Conservation (phyloP, 2,113 vertebrate genomes). For the Heterotilapia buettikoferi region DNA sequence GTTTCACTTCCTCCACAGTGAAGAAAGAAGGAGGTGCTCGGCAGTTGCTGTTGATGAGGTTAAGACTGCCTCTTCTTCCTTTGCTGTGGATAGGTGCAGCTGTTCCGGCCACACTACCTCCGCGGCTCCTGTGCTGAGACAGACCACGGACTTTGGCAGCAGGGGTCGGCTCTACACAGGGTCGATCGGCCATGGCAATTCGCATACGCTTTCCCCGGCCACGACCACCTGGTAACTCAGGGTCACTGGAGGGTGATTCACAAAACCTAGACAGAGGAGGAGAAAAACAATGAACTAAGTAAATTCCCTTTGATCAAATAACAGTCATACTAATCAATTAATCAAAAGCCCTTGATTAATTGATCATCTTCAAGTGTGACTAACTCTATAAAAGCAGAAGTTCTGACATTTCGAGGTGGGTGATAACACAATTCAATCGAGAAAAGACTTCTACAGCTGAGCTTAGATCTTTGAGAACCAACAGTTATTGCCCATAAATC, state of each 20-base stretch:
- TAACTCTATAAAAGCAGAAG: background rate
- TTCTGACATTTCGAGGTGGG: background rate
- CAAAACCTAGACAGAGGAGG: slow-evolving; percentile 81
- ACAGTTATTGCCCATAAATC: background rate
- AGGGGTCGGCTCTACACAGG: slow-evolving; percentile 76
- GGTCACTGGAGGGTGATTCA: slow-evolving; percentile 92
- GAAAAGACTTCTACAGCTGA: background rate
- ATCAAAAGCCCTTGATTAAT: background rate
- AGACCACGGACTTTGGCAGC: slow-evolving; percentile 84
- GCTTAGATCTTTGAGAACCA: background rate
- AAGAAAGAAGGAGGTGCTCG: slow-evolving; percentile 85
- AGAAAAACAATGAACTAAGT: background rate
- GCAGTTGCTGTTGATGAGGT: slow-evolving; percentile 82
- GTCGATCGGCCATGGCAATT: slow-evolving; percentile 74
- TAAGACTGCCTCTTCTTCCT: slow-evolving; percentile 89
- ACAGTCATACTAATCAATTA: background rate
- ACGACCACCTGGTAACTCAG: slow-evolving; percentile 88
- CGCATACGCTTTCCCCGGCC: slow-evolving; percentile 91
- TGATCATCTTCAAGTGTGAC: background rate
- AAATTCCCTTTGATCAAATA: background rate
- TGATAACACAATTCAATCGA: background rate
- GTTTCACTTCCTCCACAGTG: slow-evolving; percentile 87
- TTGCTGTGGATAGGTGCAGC: slow-evolving; percentile 74
- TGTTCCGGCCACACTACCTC: slow-evolving; percentile 75
- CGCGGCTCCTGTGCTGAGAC: slow-evolving; percentile 84